Evolutionary conservation across 2,797 vertebrate genomes (phyloP).

Genomic region (Coranthus polyacanthus): DNA sequence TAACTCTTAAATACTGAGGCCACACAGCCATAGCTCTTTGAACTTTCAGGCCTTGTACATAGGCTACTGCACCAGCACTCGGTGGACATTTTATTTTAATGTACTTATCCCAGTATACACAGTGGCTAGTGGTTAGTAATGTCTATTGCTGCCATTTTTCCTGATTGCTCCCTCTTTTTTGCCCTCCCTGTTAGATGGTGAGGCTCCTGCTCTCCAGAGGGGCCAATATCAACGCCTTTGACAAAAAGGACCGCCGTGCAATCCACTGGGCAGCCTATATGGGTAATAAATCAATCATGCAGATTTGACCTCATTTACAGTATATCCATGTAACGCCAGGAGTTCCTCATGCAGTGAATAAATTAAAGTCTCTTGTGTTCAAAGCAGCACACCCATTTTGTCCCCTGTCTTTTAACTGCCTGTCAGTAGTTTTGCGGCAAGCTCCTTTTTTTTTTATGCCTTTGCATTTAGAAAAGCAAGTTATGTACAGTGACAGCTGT

Average conservation of each 20-base stretch:
- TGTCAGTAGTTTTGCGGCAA: background rate
- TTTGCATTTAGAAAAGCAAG: too few relatives aligned
- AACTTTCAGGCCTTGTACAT: too few relatives aligned
- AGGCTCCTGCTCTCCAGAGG: conserved; percentile 96
- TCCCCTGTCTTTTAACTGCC: background rate
- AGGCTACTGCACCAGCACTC: too few relatives aligned
- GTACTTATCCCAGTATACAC: too few relatives aligned
- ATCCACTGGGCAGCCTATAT: conserved; percentile 99
- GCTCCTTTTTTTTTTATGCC: background rate
- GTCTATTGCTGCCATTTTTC: conserved; percentile 9
- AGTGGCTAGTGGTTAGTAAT: too few relatives aligned
- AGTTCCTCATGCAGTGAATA: background rate
- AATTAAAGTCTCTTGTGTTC: too few relatives aligned
- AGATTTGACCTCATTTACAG: background rate
- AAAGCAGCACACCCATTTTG: too few relatives aligned
- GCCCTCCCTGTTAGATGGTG: conserved; percentile 89
- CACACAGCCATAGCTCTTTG: too few relatives aligned
- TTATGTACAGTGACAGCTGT: too few relatives aligned
- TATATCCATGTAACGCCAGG: background rate
- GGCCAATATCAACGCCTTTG: conserved; percentile 99
- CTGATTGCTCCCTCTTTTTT: background rate
- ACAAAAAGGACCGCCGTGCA: conserved; percentile 98
- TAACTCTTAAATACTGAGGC: background rate
- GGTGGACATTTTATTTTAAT: too few relatives aligned
- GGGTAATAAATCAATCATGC: conserved; percentile 84